Conservation (phyloP, 2,888 invertebrate genomes). For the Entomobrya multifasciata region DNA sequence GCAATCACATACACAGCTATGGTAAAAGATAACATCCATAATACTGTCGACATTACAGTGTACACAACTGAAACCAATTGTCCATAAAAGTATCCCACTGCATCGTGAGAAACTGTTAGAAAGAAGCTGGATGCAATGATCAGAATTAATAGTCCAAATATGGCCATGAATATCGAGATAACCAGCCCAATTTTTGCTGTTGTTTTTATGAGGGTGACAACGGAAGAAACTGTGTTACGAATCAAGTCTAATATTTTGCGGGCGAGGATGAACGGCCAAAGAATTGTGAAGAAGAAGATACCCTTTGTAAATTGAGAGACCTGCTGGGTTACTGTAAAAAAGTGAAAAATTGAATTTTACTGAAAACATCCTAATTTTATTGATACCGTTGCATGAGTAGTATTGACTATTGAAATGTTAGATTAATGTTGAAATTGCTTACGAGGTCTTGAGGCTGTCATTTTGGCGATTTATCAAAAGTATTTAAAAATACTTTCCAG, state of each 20-base stretch:
- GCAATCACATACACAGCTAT: not conserved
- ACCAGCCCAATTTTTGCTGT: conserved; percentile 33
- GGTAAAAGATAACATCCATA: conserved; percentile 37
- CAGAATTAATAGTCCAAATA: conserved; percentile 30
- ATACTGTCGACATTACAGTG: not conserved
- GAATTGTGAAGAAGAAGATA: not conserved
- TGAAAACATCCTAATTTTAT: no score
- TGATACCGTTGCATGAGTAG: no score
- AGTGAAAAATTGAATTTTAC: no score
- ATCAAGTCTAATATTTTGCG: not conserved
- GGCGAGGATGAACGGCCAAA: not conserved
- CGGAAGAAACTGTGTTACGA: not conserved
- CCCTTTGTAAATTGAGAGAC: not conserved
- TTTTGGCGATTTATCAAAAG: no score
- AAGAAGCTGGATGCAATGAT: not conserved
- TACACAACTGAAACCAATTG: conserved; percentile 10
- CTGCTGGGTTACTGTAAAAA: not conserved
- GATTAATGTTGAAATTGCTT: no score
- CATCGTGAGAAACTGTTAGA: conserved; percentile 21
- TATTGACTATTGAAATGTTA: no score
- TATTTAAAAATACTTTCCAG: no score
- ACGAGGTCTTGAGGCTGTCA: no score
- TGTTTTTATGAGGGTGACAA: not conserved
- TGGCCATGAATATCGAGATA: not conserved
- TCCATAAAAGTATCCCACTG: conserved; percentile 6